phyloP scores from a whole-genome alignment of 2,888 invertebrate species.

The Vesta saturnalis region DNA sequence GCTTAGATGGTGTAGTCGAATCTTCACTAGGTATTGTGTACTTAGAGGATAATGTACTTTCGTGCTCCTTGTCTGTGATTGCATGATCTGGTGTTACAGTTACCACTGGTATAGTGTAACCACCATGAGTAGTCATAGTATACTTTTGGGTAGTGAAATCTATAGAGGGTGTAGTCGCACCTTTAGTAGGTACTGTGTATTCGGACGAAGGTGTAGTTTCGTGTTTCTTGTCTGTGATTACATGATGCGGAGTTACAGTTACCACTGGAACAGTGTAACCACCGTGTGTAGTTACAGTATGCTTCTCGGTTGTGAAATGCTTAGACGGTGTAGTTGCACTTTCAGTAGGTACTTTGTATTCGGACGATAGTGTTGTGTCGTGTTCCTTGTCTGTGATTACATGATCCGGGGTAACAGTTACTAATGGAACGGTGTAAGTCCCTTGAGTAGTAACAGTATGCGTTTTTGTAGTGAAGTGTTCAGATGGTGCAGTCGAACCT shows the following conservation, averaged over 20 bases:
- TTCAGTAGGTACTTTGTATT: background rate
- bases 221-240: background rate
- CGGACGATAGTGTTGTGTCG: background rate
- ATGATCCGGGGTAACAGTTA: background rate
- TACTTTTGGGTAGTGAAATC: background rate
- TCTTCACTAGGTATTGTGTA: no score
- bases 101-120: constrained; percentile 4
- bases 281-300: background rate
- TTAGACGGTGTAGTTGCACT: background rate
- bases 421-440: background rate
- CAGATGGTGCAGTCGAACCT: no score
- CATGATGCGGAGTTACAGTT: background rate
- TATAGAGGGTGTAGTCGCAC: background rate
- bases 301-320: background rate
- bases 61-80: no score
- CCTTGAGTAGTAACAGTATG: background rate
- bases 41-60: no score
- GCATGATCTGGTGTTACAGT: background rate
- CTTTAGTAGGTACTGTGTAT: background rate
- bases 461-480: background rate
- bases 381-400: background rate
- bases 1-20: no score
- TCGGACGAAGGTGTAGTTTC: background rate
- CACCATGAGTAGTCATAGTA: background rate
- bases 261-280: background rate